phyloP scores from a whole-genome alignment of 23 tunicate species.

The Ascidia mentula region DNA sequence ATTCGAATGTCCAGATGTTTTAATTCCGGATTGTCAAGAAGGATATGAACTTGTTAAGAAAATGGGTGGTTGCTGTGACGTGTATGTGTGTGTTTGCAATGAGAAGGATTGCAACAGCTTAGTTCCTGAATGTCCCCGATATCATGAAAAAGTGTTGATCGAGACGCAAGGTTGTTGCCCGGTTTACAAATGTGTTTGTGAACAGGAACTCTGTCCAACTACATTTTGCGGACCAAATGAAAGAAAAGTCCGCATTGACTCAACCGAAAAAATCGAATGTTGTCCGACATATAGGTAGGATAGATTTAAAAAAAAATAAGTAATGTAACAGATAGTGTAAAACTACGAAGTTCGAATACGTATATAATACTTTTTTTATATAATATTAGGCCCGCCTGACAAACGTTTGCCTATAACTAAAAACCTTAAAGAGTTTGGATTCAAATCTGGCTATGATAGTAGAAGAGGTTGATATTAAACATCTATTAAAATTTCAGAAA shows the following conservation, averaged over 20 bases:
- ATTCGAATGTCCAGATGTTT: constrained; percentile 56
- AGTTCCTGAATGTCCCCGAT: constrained; percentile 60
- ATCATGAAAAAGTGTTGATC: constrained; percentile 46
- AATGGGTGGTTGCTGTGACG: constrained; percentile 89
- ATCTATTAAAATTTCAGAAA: too few relatives aligned
- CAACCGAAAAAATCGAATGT: constrained; percentile 56
- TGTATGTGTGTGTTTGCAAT: constrained; percentile 85
- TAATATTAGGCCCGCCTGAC: too few relatives aligned
- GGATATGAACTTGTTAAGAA: constrained; percentile 86
- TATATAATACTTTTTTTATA: too few relatives aligned
- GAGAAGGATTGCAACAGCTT: constrained; percentile 28
- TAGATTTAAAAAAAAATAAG: too few relatives aligned
- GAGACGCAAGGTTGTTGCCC: constrained; percentile 70
- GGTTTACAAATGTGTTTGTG: constrained; percentile 74
- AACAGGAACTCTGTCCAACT: constrained; percentile 62
- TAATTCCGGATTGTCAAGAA: constrained; percentile 53
- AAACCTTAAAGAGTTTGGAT: too few relatives aligned
- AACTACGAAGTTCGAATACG: too few relatives aligned
- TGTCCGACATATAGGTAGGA: constrained; percentile 84
- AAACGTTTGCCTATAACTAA: too few relatives aligned
- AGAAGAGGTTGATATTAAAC: too few relatives aligned
- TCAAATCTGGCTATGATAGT: too few relatives aligned
- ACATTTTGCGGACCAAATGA: constrained; percentile 66
- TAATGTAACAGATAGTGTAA: too few relatives aligned
- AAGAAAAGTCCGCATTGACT: constrained; percentile 48